phyloP scores from a whole-genome alignment of 2,113 vertebrate genomes.

The Ageneiosus marmoratus region DNA sequence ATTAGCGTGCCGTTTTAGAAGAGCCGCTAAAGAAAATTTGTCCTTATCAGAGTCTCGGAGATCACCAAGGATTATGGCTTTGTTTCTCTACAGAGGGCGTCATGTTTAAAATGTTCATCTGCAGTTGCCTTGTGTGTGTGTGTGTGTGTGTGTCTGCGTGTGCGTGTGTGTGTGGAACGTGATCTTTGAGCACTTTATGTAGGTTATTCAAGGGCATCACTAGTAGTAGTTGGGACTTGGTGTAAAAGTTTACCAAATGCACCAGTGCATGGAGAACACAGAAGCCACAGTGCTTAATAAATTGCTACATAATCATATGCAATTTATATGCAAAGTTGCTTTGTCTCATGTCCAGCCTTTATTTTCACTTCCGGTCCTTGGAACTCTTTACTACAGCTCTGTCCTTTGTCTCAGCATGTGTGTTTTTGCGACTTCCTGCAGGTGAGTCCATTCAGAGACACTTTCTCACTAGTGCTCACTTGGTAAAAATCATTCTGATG shows the following conservation, averaged over 20 bases:
- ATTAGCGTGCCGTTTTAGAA: neutral
- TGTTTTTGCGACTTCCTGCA: neutral
- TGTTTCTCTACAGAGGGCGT: neutral
- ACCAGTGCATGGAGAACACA: neutral
- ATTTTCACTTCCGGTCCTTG: neutral
- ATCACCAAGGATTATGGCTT: neutral
- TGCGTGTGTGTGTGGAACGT: neutral
- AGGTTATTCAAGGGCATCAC: neutral
- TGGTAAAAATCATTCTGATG: neutral
- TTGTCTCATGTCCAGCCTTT: no score
- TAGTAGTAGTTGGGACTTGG: neutral
- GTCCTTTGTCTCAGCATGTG: neutral
- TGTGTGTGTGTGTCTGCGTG: no score
- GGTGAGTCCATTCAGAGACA: neutral
- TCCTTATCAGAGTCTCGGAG: neutral
- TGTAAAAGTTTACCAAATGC: no score
- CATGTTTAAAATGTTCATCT: neutral
- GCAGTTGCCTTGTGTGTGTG: no score
- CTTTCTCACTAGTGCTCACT: neutral
- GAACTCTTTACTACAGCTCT: neutral
- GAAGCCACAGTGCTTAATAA: neutral
- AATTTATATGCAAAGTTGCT: no score
- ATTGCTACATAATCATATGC: neutral
- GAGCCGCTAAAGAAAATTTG: neutral
- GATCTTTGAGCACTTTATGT: neutral